Conservation (phyloP, 2,797 vertebrate species). For the Parauchenoglanis punctatus region DNA sequence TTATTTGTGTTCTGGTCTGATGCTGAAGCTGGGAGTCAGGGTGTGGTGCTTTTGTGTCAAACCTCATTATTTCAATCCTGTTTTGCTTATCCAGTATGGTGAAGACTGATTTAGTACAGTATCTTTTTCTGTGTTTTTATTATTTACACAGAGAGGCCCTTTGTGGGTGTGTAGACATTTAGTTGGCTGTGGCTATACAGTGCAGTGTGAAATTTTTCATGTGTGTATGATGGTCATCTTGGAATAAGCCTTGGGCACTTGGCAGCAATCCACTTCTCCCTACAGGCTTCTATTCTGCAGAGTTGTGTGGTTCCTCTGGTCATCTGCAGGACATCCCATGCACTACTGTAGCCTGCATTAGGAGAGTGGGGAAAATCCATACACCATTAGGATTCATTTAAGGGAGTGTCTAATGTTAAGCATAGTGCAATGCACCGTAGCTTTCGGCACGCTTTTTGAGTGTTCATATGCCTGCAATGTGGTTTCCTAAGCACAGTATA, state of each 20-base stretch:
- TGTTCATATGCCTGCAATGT: constrained; percentile 64
- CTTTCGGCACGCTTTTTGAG: constrained; percentile 47
- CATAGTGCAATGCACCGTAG: constrained; percentile 43
- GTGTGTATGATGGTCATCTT: constrained; percentile 47
- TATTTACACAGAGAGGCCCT: constrained; percentile 45
- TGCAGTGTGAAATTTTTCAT: constrained; percentile 40
- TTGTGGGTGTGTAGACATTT: constrained; percentile 12
- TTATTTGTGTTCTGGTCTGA: constrained; percentile 69
- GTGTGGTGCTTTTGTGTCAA: constrained; percentile 61
- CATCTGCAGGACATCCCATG: constrained; percentile 39
- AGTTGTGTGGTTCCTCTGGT: constrained; percentile 43
- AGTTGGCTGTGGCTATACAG: constrained; percentile 17
- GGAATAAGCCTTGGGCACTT: constrained; percentile 56
- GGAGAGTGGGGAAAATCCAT: constrained; percentile 42
- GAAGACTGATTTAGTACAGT: constrained; percentile 41
- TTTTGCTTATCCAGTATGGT: constrained; percentile 44
- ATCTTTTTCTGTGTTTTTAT: constrained; percentile 41
- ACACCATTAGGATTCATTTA: constrained; percentile 51
- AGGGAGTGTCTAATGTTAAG: constrained; percentile 29
- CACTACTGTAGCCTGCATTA: constrained; percentile 7
- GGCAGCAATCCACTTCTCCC: constrained; percentile 53
- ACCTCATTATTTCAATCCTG: constrained; percentile 48
- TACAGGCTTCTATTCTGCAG: constrained; percentile 58
- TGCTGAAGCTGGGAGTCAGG: constrained; percentile 63
- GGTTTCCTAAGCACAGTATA: constrained; percentile 62